Conservation (phyloP, 2,113 vertebrate species). For the Tilapia sparmanii region DNA sequence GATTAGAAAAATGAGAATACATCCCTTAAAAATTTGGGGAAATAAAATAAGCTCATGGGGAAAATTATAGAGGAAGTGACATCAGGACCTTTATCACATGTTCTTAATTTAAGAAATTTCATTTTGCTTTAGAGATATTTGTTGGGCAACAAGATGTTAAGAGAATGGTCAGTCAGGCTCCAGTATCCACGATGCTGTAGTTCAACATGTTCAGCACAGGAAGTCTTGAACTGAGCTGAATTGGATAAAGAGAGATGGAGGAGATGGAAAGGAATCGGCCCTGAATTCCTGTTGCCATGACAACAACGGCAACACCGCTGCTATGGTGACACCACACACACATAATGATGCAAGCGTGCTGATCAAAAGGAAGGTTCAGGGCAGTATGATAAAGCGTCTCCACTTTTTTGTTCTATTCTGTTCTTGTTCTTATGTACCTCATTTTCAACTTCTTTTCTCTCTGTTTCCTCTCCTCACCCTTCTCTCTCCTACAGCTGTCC, state of each 20-base stretch:
- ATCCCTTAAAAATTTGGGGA: not conserved
- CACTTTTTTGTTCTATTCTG: not conserved
- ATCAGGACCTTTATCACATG: not conserved
- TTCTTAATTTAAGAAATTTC: not conserved
- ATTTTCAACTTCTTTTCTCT: not conserved
- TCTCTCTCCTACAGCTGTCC: not conserved
- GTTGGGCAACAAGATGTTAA: not conserved
- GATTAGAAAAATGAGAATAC: not conserved
- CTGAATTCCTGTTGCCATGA: constrained; percentile 46
- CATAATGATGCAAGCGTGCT: not conserved
- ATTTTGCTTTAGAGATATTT: not conserved
- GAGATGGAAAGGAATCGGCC: constrained; percentile 3
- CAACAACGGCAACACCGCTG: constrained; percentile 29
- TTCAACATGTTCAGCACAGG: not conserved
- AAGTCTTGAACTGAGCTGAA: not conserved
- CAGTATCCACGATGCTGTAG: not conserved
- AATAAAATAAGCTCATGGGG: not conserved
- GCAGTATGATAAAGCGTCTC: not conserved
- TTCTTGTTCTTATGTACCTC: not conserved
- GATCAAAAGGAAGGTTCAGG: not conserved
- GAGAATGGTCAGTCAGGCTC: not conserved
- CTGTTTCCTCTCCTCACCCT: not conserved
- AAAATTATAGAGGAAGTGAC: not conserved
- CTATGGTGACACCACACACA: constrained; percentile 24
- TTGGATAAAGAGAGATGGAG: not conserved